Evolutionary conservation across 1,140 invertebrate genomes (phyloP), one percentile per base, ranked within the genome.

Genomic region (Pseudomyrmex concolor): DNA sequence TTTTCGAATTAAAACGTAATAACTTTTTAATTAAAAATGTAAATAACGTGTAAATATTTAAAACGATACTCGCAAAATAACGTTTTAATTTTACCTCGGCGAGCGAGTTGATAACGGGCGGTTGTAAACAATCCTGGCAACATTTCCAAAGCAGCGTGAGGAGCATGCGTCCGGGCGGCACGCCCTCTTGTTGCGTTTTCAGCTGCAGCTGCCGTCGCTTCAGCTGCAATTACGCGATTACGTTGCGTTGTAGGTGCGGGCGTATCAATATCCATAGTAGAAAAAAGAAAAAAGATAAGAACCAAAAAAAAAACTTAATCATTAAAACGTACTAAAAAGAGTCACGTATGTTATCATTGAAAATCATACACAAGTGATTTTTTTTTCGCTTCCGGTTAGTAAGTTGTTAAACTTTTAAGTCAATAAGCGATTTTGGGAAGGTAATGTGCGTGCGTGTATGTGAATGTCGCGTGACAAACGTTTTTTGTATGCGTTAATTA

Each of bases 71-170:
- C 57, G 59, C 17, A 1, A 10, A 19, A 62, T 73, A 48, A 45
- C 5, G 4, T 50, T 19, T 45, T 10, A 34, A 7, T 92, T 93
- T 94, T 92, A 97, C 97, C 94, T 98, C 97, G 60, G 96, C 95
- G 45, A 97, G 94, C 50, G 96, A 97, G 88, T 97, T 97, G 73
- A 97, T 96, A 43, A 94, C 90, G 2, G 97, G 97, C 59, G 97
- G 96, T 85, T 96, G 96, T 67, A 98, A 95, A 93, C 97, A 97
- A 89, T 97, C 96, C 92, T 97, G 96, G 91, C 97, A 98, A 94
- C 97, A 98, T 92, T 98, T 97, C 90, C 96, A 96, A 68, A 98
- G 95, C 71, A 98, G 94, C 15, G 97, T 97, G 54, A 98, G 95
- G 78, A 98, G 94, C 59, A 97, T 96, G 87, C 97, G 94, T 17